phyloP scores from a whole-genome alignment of 2,888 invertebrate genomes.

The Apodemia duryi region DNA sequence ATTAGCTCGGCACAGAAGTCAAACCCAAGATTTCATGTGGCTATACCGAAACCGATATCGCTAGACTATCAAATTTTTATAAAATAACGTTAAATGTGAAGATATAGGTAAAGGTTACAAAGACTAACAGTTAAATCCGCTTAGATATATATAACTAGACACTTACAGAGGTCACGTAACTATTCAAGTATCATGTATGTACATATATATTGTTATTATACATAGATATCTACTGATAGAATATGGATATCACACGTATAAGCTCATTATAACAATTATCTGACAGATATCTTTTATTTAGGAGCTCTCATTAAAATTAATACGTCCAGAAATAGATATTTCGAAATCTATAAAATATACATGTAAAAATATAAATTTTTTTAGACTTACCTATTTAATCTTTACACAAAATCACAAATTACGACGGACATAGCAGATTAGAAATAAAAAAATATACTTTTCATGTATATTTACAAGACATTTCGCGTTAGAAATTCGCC shows the following conservation, averaged over 20 bases:
- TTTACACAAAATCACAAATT: conserved; percentile 17
- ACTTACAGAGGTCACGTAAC: conserved; percentile 6
- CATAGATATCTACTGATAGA: neutral
- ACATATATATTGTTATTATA: neutral
- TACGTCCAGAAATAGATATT: neutral
- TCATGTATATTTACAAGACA: conserved; percentile 56
- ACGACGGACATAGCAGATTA: conserved; percentile 18
- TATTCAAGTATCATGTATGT: neutral
- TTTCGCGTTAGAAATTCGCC: conserved; percentile 42
- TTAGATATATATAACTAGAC: neutral
- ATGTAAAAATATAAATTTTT: neutral
- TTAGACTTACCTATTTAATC: conserved; percentile 5
- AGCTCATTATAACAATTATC: neutral
- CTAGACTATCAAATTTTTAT: neutral
- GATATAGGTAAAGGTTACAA: neutral
- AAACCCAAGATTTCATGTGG: too few species aligned
- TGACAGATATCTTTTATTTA: neutral
- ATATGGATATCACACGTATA: neutral
- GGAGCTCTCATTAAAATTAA: neutral
- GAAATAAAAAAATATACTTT: conserved; percentile 39
- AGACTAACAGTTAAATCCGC: neutral
- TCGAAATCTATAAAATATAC: neutral
- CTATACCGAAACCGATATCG: too few species aligned
- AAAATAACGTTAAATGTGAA: neutral
- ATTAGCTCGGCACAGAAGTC: too few species aligned